Evolutionary conservation across 2,888 invertebrate genomes (phyloP), one percentile per base, ranked within the genome.

Genomic region (Hanleya hanleyi): DNA sequence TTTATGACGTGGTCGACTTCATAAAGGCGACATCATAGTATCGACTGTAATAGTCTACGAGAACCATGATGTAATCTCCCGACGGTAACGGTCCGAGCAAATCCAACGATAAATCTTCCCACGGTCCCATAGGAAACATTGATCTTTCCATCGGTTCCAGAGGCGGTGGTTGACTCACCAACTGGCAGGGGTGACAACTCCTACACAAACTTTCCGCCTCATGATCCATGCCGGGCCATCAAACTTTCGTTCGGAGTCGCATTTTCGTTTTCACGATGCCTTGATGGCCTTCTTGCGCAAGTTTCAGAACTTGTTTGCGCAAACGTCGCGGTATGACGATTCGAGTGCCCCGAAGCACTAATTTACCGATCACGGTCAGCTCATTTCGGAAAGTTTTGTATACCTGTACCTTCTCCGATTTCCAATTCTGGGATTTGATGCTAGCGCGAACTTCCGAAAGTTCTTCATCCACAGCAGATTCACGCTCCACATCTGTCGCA

Each of bases 281-380:
- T 4, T 67, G 76, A 69, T 79, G 76, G 4, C 77, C 74, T 26
- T 77, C 77, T 69, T 77, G 71, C 3, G 77, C 76, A 7, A 73
- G 22, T 6, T 69, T 37, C 18, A 77, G 12, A 7, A 73, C 70
- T 33, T 35, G 35, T 6, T 73, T 36, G 5, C 73, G 66, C 26
- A 80, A 51, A 49, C 50, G 9, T 36, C 51, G 49, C 0, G 81
- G 80, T 22, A 83, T 69, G 3, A 78, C 70, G 26, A 78, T 74
- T 68, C 73, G 70, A 9, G 77, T 78, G n/a, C 76, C 78, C 12
- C 79, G 33, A 26, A 81, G 57, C 5, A 81, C 64, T 15, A 82
- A n/a, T 57, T 77, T n/a, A 15, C 76, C 74, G 35, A 78, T 15
- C 38, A 74, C 41, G 32, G 72, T 67, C 29, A 80, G 36, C 67